Base-by-base conservation (phyloP, 2,888 invertebrate genomes). In the Netelia inedita region DNA sequence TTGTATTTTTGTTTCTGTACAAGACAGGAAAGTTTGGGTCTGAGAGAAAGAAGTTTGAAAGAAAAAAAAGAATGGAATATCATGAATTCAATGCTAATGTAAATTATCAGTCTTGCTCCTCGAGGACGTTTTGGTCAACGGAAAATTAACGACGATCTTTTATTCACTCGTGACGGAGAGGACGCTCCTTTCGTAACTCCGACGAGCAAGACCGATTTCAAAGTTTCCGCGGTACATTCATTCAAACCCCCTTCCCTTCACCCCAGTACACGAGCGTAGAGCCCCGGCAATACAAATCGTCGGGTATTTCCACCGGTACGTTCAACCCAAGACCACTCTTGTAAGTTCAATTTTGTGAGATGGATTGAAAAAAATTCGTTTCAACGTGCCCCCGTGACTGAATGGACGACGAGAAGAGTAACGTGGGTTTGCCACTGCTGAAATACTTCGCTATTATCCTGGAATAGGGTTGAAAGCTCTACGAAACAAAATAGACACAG, bases 321-420 rank as follows among this genome's bases (percentile, higher is more conserved):
- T 66, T 66, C 35, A 66, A 66, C 43, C 35, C 65, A 1, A 35
- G 43, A 43, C 3, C 16, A 65, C 41, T 43, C 14, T 46, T 28
- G 21, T 43, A 5, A 16, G 35, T 43, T 41, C 35, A 43, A 46
- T 66, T 66, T 21, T 19, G 66, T 9, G 11, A 46, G 43, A 66
- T 66, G 41, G 14, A 66, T 66, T 46, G 66, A 11, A 66, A 66
- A 66, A 43, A 46, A 46, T 46, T 46, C 46, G 23, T 41, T 66
- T 16, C 35, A 1, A 16, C n/a, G 35, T 41, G 10, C 21, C 6
- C 46, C 3, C 46, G 46, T 46, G 46, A 14, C 1, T 46, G 46
- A 46, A 46, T 46, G 14, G 46, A 46, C 46, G 46, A 46, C 14
- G 14, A 46, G 14, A 46, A 46, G 46, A 46, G 46, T 10, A 11